Evolutionary conservation across 2,888 invertebrate species (phyloP), one percentile per base, ranked within the genome.

Genomic region (Cremastinae sp.): DNA sequence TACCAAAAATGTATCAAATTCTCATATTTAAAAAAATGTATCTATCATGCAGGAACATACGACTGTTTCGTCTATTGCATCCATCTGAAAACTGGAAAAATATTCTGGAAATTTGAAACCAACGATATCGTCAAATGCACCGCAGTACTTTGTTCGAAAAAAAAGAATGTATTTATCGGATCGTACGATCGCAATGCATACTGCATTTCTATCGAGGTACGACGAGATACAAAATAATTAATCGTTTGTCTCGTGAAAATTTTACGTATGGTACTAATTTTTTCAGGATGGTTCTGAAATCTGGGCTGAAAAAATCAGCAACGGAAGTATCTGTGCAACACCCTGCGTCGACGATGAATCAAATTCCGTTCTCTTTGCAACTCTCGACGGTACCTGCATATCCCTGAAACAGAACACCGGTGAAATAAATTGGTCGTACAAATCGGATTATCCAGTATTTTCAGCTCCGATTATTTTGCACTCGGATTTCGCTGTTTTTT

Each of bases 41-140:
- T 28, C 34, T 14, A 7, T n/a, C n/a, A n/a, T n/a, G n/a, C n/a
- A 92, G 92, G 92, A 14, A 94, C 96, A 75, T 95, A 96, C 87
- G 94, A 96, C 89, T 94, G 95, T 3, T 91, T 91, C 10, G 86
- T 97, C 0, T 94, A 96, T 80, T 93, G 94, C 79, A 90, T 96
- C 75, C 85, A 91, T 54, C 85, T 93, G 1, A 86, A 90, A 28
- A 90, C 88, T 68, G 93, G 93, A 58, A 80, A 87, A 38, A 91
- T 93, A 58, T 73, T 90, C 45, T 96, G 96, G 95, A 91, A 90
- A 78, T 93, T 91, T 79, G 88, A 91, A 82, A 92, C 95, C 2
- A 90, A 89, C 0, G 92, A 92, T 47, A 92, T 92, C 89, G 92
- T 96, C 10, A 96, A 95, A 90, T 93, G 94, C 85, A 91, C 92